Evolutionary conservation across 2,113 vertebrate species (phyloP).

Genomic region (Alligator mississippiensis): DNA sequence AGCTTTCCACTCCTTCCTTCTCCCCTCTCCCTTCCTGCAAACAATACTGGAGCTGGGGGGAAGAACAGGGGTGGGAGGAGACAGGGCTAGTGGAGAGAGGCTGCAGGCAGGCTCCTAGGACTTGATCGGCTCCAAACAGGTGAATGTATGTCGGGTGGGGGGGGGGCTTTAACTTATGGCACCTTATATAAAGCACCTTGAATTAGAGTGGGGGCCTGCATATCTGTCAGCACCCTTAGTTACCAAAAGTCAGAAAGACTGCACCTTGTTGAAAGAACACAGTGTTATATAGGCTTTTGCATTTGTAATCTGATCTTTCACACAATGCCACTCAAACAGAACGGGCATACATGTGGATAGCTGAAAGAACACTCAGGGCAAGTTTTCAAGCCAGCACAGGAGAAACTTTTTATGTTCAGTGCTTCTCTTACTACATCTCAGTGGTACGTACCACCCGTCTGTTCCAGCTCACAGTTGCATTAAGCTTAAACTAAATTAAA

Average conservation of each 20-base stretch:
- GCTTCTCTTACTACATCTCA: not conserved
- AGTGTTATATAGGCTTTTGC: not conserved
- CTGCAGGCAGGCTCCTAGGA: too few relatives aligned
- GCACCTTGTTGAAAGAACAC: not conserved
- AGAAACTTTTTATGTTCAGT: not conserved
- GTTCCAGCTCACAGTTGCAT: not conserved
- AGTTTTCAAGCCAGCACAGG: not conserved
- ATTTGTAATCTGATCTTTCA: not conserved
- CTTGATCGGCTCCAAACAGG: too few relatives aligned
- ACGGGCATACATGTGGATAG: not conserved
- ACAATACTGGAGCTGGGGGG: too few relatives aligned
- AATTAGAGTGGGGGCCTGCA: too few relatives aligned
- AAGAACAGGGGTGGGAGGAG: too few relatives aligned
- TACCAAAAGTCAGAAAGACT: not conserved
- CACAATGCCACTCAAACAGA: not conserved
- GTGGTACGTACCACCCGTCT: not conserved
- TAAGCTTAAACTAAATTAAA: not conserved
- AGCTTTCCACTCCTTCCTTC: too few relatives aligned
- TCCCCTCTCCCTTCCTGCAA: too few relatives aligned
- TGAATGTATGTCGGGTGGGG: too few relatives aligned
- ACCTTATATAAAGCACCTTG: too few relatives aligned
- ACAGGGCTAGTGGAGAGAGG: too few relatives aligned
- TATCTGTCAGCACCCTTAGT: not conserved
- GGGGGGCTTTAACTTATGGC: too few relatives aligned
- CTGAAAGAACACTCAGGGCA: not conserved